Conservation (phyloP, 1,140 invertebrate species). For the Gryllus bimaculatus region DNA sequence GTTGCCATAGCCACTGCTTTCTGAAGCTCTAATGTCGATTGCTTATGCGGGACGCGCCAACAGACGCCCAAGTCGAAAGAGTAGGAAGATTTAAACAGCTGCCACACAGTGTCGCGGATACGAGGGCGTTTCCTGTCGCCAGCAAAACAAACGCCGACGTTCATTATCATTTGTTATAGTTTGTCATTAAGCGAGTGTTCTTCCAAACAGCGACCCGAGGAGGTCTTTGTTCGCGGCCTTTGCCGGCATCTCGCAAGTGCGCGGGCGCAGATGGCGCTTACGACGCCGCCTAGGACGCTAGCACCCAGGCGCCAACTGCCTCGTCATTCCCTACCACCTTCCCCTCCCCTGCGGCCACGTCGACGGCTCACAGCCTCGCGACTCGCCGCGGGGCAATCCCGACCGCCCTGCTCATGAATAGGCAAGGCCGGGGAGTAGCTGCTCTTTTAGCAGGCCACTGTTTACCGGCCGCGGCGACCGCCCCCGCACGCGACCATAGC, state of each 20-base stretch:
- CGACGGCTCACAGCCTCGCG: too few relatives aligned
- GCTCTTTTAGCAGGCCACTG: not conserved
- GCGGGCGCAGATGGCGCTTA: not conserved
- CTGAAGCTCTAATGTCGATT: not conserved
- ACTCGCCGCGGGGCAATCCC: too few relatives aligned
- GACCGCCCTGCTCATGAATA: not conserved
- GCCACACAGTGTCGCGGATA: not conserved
- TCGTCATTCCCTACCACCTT: too few relatives aligned
- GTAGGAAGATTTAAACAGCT: not conserved
- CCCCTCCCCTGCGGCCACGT: too few relatives aligned
- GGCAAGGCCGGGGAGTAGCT: not conserved
- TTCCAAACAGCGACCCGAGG: not conserved
- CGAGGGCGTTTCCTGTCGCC: not conserved
- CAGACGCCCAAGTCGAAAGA: not conserved
- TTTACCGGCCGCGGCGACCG: not conserved
- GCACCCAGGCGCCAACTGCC: too few relatives aligned
- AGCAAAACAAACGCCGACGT: not conserved
- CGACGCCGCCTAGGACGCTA: not conserved
- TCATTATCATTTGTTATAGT: not conserved
- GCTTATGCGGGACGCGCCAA: not conserved
- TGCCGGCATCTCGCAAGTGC: not conserved
- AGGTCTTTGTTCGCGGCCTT: too few relatives aligned
- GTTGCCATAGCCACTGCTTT: too few relatives aligned
- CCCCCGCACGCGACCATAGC: not conserved
- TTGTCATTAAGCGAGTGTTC: not conserved